These are phyloP conservation scores for Ellobius talpinus DNA, from an alignment of 2,113 vertebrate species.

Conservation along the genomic window DNA sequence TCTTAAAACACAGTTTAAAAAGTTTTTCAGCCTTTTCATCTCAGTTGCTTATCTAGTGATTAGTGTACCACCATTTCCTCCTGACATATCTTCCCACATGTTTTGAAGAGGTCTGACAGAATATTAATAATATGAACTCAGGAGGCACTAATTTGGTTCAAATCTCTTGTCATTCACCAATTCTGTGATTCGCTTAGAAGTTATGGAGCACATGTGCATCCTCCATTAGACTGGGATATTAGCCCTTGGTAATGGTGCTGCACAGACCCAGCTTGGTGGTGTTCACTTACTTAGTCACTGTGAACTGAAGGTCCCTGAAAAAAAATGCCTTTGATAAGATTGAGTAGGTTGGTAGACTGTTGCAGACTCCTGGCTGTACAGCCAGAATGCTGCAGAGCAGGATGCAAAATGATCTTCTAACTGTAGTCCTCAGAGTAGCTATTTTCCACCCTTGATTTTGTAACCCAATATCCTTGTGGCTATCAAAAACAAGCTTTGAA, in stretches of 20 bases:
- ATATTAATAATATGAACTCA: slow-evolving; percentile 20
- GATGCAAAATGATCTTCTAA: not conserved
- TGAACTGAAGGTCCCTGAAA: not conserved
- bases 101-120: slow-evolving; percentile 20
- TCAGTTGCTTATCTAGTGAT: not conserved
- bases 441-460: not conserved
- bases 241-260: not conserved
- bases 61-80: not conserved
- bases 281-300: not conserved
- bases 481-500: not conserved
- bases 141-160: not conserved
- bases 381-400: not conserved
- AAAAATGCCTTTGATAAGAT: not conserved
- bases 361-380: too few species aligned
- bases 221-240: not conserved
- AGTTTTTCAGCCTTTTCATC: not conserved
- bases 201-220: not conserved
- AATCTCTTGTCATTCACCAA: not conserved
- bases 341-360: not conserved
- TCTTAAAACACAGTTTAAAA: not conserved
- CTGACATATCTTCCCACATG: not conserved
- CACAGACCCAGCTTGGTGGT: not conserved
- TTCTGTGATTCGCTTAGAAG: not conserved
- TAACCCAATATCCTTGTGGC: not conserved
- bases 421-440: not conserved